Evolutionary conservation across 2,888 invertebrate genomes (phyloP).

Genomic region (Hydroisotoma schaefferi): DNA sequence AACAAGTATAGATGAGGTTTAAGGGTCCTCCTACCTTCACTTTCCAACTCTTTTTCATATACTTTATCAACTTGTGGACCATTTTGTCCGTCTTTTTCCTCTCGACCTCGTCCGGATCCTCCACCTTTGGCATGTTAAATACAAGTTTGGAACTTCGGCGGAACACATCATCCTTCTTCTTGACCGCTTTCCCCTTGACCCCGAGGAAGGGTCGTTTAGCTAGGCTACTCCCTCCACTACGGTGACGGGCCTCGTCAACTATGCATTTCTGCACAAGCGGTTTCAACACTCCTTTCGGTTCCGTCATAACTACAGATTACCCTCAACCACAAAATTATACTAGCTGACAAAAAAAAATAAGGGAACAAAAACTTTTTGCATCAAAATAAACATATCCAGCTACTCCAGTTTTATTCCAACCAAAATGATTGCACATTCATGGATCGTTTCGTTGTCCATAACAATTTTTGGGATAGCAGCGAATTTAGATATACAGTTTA

Average conservation of each 20-base stretch:
- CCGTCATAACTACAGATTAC: too few relatives aligned
- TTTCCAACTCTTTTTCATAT: slow-evolving; percentile 43
- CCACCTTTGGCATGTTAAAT: slow-evolving; percentile 29
- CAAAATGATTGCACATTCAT: too few relatives aligned
- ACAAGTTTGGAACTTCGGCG: slow-evolving; percentile 8
- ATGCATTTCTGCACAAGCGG: slow-evolving; percentile 9
- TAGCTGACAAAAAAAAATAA: too few relatives aligned
- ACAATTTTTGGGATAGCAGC: too few relatives aligned
- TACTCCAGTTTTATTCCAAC: too few relatives aligned
- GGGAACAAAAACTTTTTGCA: too few relatives aligned
- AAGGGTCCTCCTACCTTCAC: too few relatives aligned
- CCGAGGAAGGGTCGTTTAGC: neutral
- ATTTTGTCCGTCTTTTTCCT: slow-evolving; percentile 21
- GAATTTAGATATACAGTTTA: too few relatives aligned
- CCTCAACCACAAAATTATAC: too few relatives aligned
- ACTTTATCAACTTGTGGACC: slow-evolving; percentile 38
- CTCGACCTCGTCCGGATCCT: slow-evolving; percentile 25
- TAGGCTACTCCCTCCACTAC: neutral
- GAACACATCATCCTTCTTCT: neutral
- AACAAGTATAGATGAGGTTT: too few relatives aligned
- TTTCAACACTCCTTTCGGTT: slow-evolving; percentile 7
- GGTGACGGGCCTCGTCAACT: neutral
- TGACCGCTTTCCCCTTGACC: neutral
- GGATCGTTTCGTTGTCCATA: too few relatives aligned
- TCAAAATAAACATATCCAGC: too few relatives aligned